Evolutionary conservation across 2,888 invertebrate species (phyloP).

Genomic region (Microdon myrmicae): DNA sequence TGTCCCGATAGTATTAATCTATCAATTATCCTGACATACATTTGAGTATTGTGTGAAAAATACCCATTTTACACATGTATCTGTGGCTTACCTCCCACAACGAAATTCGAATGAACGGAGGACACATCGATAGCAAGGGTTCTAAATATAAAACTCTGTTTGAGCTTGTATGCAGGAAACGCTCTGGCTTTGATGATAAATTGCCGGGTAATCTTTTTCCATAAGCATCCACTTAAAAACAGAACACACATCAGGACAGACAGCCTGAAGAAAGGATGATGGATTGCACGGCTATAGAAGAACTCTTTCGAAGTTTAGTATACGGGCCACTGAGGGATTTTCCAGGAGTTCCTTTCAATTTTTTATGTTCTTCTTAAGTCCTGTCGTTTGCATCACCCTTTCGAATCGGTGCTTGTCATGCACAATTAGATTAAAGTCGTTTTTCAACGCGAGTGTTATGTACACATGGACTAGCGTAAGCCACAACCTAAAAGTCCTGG

Average conservation of each 20-base stretch:
- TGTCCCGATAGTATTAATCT: no score
- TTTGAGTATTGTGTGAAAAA: no score
- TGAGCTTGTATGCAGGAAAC: no score
- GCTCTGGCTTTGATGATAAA: constrained; percentile 29
- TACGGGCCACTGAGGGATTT: constrained; percentile 4
- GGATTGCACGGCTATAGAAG: constrained; percentile 25
- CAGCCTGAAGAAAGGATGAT: constrained; percentile 29
- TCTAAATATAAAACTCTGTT: no score
- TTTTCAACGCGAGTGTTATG: constrained; percentile 29
- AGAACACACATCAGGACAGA: not conserved
- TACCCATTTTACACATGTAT: no score
- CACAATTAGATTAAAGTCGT: constrained; percentile 46
- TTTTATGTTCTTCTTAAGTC: constrained; percentile 15
- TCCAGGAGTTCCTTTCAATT: constrained; percentile 4
- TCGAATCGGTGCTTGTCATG: constrained; percentile 6
- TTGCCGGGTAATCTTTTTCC: constrained; percentile 34
- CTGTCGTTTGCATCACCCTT: constrained; percentile 6
- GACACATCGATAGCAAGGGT: no score
- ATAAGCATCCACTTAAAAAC: constrained; percentile 4
- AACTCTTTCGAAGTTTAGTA: constrained; percentile 40
- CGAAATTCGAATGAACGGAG: no score
- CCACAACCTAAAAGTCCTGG: constrained; percentile 21
- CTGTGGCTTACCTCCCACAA: no score
- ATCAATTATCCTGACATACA: no score
- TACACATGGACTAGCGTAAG: constrained; percentile 11